A percentile compares a stretch with the other conserved stretches of the same genome.
These are phyloP conservation scores for Pipistrellus pipistrellus DNA, from an alignment of 2,797 vertebrate species.

Conservation along the genomic window DNA sequence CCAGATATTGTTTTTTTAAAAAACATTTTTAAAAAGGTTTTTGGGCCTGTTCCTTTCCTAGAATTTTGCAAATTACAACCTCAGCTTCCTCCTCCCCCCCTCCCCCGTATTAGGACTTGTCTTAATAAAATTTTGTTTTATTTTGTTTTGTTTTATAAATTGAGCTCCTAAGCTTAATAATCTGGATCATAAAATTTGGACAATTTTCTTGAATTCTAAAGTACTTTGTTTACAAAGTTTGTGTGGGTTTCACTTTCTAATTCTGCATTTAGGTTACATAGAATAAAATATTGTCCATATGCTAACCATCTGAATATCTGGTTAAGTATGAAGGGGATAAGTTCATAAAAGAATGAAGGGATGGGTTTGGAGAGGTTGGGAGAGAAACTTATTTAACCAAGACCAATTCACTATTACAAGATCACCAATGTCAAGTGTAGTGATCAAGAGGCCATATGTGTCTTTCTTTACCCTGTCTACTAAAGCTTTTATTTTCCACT, in stretches of 20 bases:
- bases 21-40: not conserved
- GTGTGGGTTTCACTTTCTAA: not conserved
- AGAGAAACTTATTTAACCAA: not conserved
- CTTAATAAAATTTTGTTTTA: not conserved
- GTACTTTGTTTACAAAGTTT: slow-evolving; percentile 37
- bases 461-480: not conserved
- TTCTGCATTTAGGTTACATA: slow-evolving; percentile 1
- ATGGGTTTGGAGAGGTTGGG: not conserved
- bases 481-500: not conserved
- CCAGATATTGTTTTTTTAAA: too few species aligned
- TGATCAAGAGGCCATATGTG: not conserved
- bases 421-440: not conserved
- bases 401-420: not conserved
- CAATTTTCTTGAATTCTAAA: slow-evolving; percentile 40
- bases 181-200: not conserved
- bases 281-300: not conserved
- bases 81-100: not conserved
- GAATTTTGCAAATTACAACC: not conserved
- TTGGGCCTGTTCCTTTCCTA: not conserved
- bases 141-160: slow-evolving; percentile 25
- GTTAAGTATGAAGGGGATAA: not conserved
- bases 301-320: not conserved
- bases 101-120: not conserved
- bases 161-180: not conserved
- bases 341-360: not conserved